phyloP scores from a whole-genome alignment of 2,113 vertebrate genomes.

The Misgurnus mizolepis region DNA sequence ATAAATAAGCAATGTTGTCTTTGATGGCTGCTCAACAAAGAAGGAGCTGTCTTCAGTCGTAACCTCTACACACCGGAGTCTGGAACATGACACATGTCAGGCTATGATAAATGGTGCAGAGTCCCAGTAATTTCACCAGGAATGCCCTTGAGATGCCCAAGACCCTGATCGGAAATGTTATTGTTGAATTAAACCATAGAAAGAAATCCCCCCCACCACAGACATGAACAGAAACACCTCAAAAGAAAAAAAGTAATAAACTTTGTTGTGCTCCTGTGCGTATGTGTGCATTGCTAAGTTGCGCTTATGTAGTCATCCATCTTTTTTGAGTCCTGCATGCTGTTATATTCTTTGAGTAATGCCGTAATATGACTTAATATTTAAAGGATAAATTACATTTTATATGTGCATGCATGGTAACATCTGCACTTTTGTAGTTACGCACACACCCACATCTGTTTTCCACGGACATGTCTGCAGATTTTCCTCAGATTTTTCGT shows the following conservation, averaged over 20 bases:
- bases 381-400: slow-evolving; percentile 11
- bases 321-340: neutral
- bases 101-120: slow-evolving; percentile 99
- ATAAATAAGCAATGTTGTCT: slow-evolving; percentile 78
- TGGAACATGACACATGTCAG: slow-evolving; percentile 99
- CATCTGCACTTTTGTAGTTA: neutral
- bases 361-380: slow-evolving; percentile 23
- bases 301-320: neutral
- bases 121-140: slow-evolving; percentile 99
- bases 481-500: slow-evolving; percentile 1
- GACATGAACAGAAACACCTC: slow-evolving; percentile 67
- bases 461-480: slow-evolving; percentile 17
- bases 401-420: slow-evolving; percentile 16
- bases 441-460: neutral
- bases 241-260: slow-evolving; percentile 41
- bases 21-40: slow-evolving; percentile 97
- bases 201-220: slow-evolving; percentile 71
- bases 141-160: slow-evolving; percentile 99
- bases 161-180: slow-evolving; percentile 98
- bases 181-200: slow-evolving; percentile 99
- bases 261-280: slow-evolving; percentile 17
- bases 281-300: slow-evolving; percentile 33
- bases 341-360: slow-evolving; percentile 24
- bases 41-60: slow-evolving; percentile 94
- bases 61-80: slow-evolving; percentile 96